A percentile compares a stretch with the other conserved stretches of the same genome.
Conservation (phyloP, 1,140 invertebrate genomes). For the Achroia grisella region DNA sequence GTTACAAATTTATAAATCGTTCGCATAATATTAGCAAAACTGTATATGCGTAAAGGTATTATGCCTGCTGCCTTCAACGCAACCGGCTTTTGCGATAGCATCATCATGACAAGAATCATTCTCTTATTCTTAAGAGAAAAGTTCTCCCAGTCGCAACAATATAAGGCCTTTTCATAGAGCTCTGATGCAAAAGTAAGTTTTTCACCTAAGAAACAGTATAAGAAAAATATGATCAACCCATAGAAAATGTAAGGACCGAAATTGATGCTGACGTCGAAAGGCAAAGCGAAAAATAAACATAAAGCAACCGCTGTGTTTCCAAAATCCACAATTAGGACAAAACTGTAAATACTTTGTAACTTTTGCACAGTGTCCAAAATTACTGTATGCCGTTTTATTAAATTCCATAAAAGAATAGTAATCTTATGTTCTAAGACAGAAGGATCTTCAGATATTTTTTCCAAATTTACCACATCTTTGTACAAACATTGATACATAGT, state of each 20-base stretch:
- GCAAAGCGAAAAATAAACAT: slow-evolving; percentile 44
- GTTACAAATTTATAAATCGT: slow-evolving; percentile 55
- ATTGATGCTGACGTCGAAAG: slow-evolving; percentile 40
- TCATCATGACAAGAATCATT: slow-evolving; percentile 35
- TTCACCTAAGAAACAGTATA: slow-evolving; percentile 57
- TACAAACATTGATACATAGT: slow-evolving; percentile 43
- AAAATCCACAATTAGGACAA: slow-evolving; percentile 42
- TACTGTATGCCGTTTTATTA: slow-evolving; percentile 37
- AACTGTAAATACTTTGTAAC: slow-evolving; percentile 46
- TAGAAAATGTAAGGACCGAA: no score
- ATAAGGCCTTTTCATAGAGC: slow-evolving; percentile 38
- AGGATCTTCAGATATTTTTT: slow-evolving; percentile 8
- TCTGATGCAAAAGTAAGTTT: slow-evolving; percentile 43
- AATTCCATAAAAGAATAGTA: no score
- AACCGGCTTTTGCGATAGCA: slow-evolving; percentile 41
- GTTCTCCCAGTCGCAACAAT: slow-evolving; percentile 57
- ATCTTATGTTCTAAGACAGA: neutral
- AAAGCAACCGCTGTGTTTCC: slow-evolving; percentile 40
- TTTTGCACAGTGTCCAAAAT: slow-evolving; percentile 27
- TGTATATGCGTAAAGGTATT: slow-evolving; percentile 53
- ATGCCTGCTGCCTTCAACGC: slow-evolving; percentile 51
- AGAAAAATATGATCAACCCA: slow-evolving; percentile 48
- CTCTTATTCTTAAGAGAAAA: slow-evolving; percentile 43
- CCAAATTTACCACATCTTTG: slow-evolving; percentile 31
- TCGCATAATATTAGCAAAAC: slow-evolving; percentile 50